Evolutionary conservation across 1,140 invertebrate species (phyloP).

Genomic region (Drosophila melanica): DNA sequence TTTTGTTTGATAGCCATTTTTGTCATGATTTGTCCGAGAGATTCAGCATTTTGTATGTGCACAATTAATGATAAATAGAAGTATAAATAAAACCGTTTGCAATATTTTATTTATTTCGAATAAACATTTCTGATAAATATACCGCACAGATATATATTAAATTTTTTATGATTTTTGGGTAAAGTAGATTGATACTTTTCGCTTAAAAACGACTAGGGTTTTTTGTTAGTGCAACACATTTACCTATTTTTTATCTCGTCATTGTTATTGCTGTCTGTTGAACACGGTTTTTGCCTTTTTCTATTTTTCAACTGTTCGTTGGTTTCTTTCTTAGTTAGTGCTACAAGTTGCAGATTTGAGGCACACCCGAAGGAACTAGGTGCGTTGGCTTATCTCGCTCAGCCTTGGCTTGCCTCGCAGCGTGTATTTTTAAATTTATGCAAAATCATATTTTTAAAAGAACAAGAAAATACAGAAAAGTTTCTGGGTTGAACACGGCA

Average conservation of each 20-base stretch:
- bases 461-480: slow-evolving; percentile 29
- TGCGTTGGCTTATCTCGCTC: slow-evolving; percentile 51
- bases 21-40: too few species aligned
- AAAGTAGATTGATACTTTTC: too few species aligned
- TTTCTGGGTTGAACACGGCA: slow-evolving; percentile 39
- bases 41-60: too few species aligned
- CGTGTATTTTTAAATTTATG: slow-evolving; percentile 70
- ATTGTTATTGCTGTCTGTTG: slow-evolving; percentile 9
- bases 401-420: slow-evolving; percentile 54
- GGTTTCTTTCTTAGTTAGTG: slow-evolving; percentile 28
- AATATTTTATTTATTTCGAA: too few species aligned
- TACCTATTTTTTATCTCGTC: slow-evolving; percentile 18
- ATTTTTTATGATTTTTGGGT: too few species aligned
- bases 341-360: slow-evolving; percentile 61
- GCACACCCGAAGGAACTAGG: slow-evolving; percentile 30
- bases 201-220: neutral
- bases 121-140: too few species aligned
- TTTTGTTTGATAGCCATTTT: too few species aligned
- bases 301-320: slow-evolving; percentile 34
- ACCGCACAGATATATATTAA: too few species aligned
- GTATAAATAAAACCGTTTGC: too few species aligned
- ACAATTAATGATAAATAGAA: too few species aligned
- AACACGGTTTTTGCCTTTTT: slow-evolving; percentile 44
- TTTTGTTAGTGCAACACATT: neutral
- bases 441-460: slow-evolving; percentile 75